Conservation (phyloP, 2,797 vertebrate species). For the Atherinosoma microstoma region DNA sequence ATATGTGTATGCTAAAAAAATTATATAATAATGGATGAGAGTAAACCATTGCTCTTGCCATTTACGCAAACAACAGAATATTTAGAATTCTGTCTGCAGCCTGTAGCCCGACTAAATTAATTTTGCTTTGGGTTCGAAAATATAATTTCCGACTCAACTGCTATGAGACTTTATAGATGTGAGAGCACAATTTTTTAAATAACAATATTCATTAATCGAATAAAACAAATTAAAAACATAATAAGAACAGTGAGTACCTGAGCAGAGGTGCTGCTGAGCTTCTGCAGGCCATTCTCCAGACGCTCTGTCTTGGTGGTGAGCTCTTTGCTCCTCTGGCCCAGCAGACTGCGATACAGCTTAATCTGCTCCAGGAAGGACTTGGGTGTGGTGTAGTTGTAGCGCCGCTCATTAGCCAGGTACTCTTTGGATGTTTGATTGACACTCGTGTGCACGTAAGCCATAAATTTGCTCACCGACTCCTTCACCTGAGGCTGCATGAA, state of each 20-base stretch:
- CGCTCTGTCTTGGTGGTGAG: slow-evolving; percentile 89
- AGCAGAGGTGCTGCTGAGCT: slow-evolving; percentile 91
- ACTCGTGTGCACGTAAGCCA: slow-evolving; percentile 92
- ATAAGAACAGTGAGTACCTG: slow-evolving; percentile 80
- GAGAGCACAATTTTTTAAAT: background rate
- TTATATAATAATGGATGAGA: background rate
- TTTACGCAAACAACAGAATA: background rate
- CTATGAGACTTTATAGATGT: background rate
- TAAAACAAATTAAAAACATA: background rate
- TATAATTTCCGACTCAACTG: background rate
- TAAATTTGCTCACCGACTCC: slow-evolving; percentile 94
- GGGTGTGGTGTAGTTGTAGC: slow-evolving; percentile 95
- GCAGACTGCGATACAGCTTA: slow-evolving; percentile 90
- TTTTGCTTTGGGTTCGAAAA: background rate
- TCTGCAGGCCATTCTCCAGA: slow-evolving; percentile 92
- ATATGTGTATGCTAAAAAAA: too few relatives aligned
- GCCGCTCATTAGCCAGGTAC: slow-evolving; percentile 89
- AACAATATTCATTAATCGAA: background rate
- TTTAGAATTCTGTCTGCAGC: background rate
- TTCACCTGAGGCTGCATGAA: slow-evolving; percentile 77
- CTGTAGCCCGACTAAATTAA: background rate
- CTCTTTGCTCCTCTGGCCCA: slow-evolving; percentile 84
- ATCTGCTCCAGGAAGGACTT: slow-evolving; percentile 98
- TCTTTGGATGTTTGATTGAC: slow-evolving; percentile 89
- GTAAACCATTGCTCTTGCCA: background rate